Evolutionary conservation across 2,797 vertebrate genomes (phyloP).

Genomic region (Tangara arthus): DNA sequence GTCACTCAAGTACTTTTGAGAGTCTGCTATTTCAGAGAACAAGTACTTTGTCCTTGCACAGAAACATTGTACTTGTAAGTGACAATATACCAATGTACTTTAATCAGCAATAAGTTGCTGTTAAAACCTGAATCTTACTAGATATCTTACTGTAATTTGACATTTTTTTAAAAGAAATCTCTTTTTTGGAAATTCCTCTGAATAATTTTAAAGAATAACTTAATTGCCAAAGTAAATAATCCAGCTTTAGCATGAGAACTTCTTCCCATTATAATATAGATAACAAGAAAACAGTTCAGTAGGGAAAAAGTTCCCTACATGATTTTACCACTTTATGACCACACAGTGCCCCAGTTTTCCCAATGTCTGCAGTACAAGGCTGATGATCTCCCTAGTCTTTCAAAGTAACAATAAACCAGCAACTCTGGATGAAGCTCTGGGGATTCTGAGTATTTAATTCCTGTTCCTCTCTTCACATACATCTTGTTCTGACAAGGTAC

Average conservation of each 20-base stretch:
- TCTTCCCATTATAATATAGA: background rate
- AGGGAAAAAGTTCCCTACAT: background rate
- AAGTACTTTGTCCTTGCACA: background rate
- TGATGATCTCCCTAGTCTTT: background rate
- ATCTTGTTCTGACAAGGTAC: background rate
- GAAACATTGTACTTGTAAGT: background rate
- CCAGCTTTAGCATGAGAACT: background rate
- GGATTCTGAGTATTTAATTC: background rate
- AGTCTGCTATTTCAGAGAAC: background rate
- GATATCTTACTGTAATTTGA: background rate
- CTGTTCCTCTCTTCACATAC: background rate
- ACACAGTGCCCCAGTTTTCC: background rate
- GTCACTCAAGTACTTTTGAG: background rate
- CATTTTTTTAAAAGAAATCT: background rate
- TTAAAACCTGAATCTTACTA: background rate
- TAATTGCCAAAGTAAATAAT: background rate
- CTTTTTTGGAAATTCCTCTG: background rate
- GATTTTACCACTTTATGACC: background rate
- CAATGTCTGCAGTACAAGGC: accelerated
- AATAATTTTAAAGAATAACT: background rate
- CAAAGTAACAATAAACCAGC: background rate
- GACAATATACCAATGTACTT: background rate
- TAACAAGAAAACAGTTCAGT: background rate
- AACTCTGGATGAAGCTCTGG: background rate
- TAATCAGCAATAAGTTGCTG: accelerated